Conservation (phyloP, 2,888 invertebrate genomes). For the Hyles lineata region DNA sequence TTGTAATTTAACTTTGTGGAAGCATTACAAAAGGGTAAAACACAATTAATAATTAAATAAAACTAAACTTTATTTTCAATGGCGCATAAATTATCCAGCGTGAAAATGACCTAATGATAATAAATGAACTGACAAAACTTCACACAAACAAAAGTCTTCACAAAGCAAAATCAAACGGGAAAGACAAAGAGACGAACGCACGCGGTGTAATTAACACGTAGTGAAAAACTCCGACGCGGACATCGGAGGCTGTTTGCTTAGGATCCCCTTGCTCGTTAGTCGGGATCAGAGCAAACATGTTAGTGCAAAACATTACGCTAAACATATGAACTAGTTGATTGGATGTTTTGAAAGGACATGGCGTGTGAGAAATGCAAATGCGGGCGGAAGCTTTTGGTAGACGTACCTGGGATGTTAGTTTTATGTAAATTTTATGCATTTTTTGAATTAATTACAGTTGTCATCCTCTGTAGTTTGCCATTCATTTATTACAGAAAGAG, state of each 20-base stretch:
- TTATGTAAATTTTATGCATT: too few species aligned
- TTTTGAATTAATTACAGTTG: too few species aligned
- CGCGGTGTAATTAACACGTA: conserved; percentile 43
- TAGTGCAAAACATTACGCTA: conserved; percentile 32
- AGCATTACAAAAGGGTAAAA: too few species aligned
- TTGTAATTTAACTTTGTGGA: not conserved
- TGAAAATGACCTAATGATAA: not conserved
- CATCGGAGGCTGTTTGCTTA: conserved; percentile 42
- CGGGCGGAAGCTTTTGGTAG: not conserved
- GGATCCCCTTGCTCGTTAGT: conserved; percentile 36
- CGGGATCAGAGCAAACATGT: conserved; percentile 25
- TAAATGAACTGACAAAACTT: not conserved
- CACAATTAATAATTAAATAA: too few species aligned
- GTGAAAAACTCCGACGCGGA: conserved; percentile 41
- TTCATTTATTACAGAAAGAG: too few species aligned
- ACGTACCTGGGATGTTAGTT: too few species aligned
- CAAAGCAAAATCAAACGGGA: conserved; percentile 30
- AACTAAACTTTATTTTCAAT: not conserved
- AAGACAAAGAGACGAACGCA: conserved; percentile 33
- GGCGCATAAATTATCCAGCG: not conserved
- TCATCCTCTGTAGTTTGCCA: too few species aligned
- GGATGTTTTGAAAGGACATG: conserved; percentile 25
- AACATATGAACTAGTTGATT: conserved; percentile 30
- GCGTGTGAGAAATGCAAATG: conserved; percentile 15
- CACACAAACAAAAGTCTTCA: conserved; percentile 18